phyloP scores from a whole-genome alignment of 2,113 vertebrate species.

The Strigops habroptila region DNA sequence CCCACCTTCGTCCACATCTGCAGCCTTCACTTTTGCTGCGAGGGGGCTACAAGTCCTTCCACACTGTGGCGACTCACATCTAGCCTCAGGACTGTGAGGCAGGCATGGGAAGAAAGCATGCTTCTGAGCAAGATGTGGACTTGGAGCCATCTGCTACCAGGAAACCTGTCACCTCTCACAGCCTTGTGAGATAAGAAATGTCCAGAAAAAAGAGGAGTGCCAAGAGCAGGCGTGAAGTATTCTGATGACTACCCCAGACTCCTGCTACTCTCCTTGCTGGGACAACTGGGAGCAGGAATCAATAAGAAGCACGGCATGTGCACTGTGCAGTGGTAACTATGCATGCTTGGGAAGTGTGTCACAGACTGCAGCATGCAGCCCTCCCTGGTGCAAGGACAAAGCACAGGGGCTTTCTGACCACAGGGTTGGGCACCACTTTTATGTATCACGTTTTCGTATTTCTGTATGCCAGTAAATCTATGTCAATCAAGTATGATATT shows the following conservation, averaged over 20 bases:
- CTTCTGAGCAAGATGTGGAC: background rate
- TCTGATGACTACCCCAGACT: background rate
- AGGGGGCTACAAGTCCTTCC: background rate
- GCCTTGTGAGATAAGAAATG: background rate
- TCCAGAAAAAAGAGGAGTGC: background rate
- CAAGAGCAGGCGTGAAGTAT: background rate
- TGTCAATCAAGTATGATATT: background rate
- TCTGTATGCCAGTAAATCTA: background rate
- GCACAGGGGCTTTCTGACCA: background rate
- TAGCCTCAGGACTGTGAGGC: background rate
- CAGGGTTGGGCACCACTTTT: background rate
- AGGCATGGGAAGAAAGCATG: background rate
- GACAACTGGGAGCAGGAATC: background rate
- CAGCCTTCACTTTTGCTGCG: background rate
- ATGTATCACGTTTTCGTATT: background rate
- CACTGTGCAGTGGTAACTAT: background rate
- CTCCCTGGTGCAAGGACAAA: background rate
- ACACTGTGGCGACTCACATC: background rate
- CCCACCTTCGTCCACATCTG: background rate
- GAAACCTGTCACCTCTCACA: background rate
- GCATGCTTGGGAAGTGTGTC: background rate
- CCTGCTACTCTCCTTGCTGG: background rate
- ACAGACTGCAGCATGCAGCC: background rate
- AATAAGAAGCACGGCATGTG: background rate
- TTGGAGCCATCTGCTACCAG: background rate